Percentiles rank a stretch among this genome's conserved stretches.
Evolutionary conservation across 2,888 invertebrate genomes (phyloP).

Genomic region (Alitta virens): DNA sequence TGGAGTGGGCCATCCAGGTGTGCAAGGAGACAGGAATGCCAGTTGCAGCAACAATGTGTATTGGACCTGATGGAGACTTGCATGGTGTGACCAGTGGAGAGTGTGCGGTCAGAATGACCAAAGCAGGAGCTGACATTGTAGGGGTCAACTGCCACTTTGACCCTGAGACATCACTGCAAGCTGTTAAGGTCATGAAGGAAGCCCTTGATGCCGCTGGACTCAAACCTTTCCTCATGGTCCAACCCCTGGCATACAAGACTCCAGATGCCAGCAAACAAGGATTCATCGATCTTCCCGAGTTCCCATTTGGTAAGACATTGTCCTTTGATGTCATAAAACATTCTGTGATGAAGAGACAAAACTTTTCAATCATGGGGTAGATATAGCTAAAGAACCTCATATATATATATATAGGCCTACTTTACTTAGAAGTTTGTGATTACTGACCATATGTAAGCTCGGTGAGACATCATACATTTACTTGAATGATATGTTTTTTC

Average conservation of each 20-base stretch:
- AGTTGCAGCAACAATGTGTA: slow-evolving; percentile 58
- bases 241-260: slow-evolving; percentile 43
- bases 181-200: slow-evolving; percentile 50
- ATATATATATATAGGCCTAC: too few relatives aligned
- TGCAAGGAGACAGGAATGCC: slow-evolving; percentile 44
- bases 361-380: too few relatives aligned
- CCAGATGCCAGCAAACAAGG: slow-evolving; percentile 56
- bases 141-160: slow-evolving; percentile 58
- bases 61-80: slow-evolving; percentile 56
- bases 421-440: too few relatives aligned
- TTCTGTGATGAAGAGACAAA: too few relatives aligned
- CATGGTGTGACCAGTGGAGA: slow-evolving; percentile 50
- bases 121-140: slow-evolving; percentile 51
- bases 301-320: slow-evolving; percentile 57
- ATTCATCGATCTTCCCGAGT: slow-evolving; percentile 58
- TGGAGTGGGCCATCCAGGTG: slow-evolving; percentile 56
- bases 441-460: too few relatives aligned
- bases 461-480: too few relatives aligned
- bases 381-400: too few relatives aligned
- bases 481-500: too few relatives aligned
- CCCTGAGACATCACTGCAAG: slow-evolving; percentile 45
- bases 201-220: slow-evolving; percentile 46
- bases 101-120: slow-evolving; percentile 56
- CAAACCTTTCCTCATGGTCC: slow-evolving; percentile 49
- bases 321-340: too few relatives aligned